Base-by-base conservation (phyloP, 2,113 vertebrate genomes). In the Lophius piscatorius region DNA sequence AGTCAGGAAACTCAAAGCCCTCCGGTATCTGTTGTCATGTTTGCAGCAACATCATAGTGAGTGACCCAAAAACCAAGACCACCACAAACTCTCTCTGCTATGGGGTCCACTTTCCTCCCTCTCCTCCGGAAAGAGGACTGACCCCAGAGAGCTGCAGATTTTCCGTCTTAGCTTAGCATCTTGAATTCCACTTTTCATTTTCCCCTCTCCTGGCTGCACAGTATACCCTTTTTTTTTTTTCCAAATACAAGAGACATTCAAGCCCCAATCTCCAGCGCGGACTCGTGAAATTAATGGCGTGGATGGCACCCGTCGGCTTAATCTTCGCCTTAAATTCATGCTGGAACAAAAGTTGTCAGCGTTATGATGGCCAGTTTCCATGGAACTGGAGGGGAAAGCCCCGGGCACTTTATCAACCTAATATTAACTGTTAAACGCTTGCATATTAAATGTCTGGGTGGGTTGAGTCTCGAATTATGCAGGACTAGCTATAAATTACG, bases 161-260 rank as follows among this genome's bases (percentile, higher is more conserved):
- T 91, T 91, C 87, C 87, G 74, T 81, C 80, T 69, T 86, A 80
- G 69, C 78, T 46, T 68, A 84, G 87, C 92, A 91, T 94, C 93
- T 94, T 94, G 94, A 93, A 93, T 95, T 94, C 94, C 92, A 92
- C 91, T 96, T 93, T 91, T 80, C 76, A 74, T 83, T 57, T 85
- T 73, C 85, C 52, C 60, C 63, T 41, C 62, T 60, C 17, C 38
- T 40, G 36, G 33, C 54, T 31, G 0, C 40, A 51, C 55, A 39
- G 23, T 50, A 64, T 77, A 86, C 85, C 74, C 80, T 81, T 68
- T 77, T 55, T 67, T 60, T 80, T 55, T 56, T 78, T 70, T 82
- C 64, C 47, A 47, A 18, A 29, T 23, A 16, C 16, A n/a, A 52
- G 44, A 65, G 62, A 73, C 65, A 57, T 70, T 79, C 56, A n/a